Base-by-base conservation (phyloP, 2,888 invertebrate species). In the Arenicola marina region DNA sequence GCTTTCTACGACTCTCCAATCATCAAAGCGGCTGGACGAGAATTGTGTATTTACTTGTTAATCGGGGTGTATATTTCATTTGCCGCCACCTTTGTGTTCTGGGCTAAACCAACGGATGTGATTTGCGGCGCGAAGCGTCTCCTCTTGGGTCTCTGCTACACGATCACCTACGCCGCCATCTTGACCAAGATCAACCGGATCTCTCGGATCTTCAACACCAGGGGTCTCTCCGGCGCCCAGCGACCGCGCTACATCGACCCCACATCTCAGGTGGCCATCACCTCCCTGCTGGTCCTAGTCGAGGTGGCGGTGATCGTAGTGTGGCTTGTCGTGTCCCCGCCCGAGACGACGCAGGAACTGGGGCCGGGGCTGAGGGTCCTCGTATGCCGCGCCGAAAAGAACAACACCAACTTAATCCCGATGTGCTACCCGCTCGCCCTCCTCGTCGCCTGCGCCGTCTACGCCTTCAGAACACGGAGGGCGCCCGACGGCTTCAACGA, bases 401-500 rank as follows among this genome's bases (percentile, higher is more conserved):
- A 85, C 57, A 82, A 83, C 56, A 84, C 86, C 0, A 87, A 86
- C 74, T 63, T 84, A 63, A 81, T 86, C 15, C 86, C 86, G 0
- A 80, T 87, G 33, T 77, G 85, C 38, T 87, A 87, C 68, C 87
- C 87, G 0, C 84, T 87, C 46, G 63, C 87, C 34, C 77, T 87
- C 26, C 86, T 87, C 66, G 82, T 86, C 1, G 74, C 84, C 44
- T 87, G 87, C 75, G 86, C 87, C 0, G 79, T 86, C 11, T 87
- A 87, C 73, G 87, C 87, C 21, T 81, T 87, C 62, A 86, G 86
- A 73, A 87, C 87, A 4, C 76, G 87, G 56, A 87, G 87, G 72
- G 87, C 87, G 67, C 87, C 87, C 0, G 87, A 86, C 63, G 87
- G 87, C 1, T 87, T 87, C 77, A 87, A 87, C 76, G 87, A 87